A percentile compares a stretch with the other conserved stretches of the same genome.
Conservation (phyloP, 2,888 invertebrate species). For the Trimorus sp. region DNA sequence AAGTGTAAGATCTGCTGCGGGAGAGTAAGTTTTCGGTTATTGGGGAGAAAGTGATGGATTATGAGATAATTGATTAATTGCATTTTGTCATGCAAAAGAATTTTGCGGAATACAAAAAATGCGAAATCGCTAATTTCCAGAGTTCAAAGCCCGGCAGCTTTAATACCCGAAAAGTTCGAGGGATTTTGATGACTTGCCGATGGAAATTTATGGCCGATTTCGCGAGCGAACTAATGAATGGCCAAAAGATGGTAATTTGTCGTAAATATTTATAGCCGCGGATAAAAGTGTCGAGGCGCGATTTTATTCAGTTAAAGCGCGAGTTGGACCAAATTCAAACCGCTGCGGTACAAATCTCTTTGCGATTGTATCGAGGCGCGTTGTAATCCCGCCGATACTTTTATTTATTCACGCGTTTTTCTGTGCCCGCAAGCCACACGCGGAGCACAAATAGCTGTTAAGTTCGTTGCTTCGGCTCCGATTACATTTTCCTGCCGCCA, state of each 20-base stretch:
- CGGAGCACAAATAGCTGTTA: conserved; percentile 72
- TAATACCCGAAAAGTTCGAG: background rate
- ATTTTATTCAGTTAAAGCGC: conserved; percentile 51
- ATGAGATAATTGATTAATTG: too few relatives aligned
- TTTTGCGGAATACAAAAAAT: too few relatives aligned
- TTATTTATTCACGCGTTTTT: conserved; percentile 72
- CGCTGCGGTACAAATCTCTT: conserved; percentile 62
- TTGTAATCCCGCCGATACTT: conserved; percentile 66
- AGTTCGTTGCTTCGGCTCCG: conserved; percentile 43
- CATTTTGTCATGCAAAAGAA: too few relatives aligned
- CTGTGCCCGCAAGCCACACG: conserved; percentile 70
- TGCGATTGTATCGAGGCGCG: conserved; percentile 67
- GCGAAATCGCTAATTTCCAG: too few relatives aligned
- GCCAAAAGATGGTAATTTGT: conserved; percentile 23
- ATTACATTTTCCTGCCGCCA: conserved; percentile 38
- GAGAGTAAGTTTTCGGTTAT: too few relatives aligned
- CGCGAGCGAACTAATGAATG: conserved; percentile 14
- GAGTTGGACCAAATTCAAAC: conserved; percentile 60
- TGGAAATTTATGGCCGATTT: conserved; percentile 8
- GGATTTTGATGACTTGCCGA: too few relatives aligned
- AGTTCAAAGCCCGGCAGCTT: background rate
- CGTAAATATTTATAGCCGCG: conserved; percentile 37
- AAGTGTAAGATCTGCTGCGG: too few relatives aligned
- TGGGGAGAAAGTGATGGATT: too few relatives aligned
- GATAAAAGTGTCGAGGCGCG: conserved; percentile 20